These are phyloP conservation scores for Holacanthella duospinosa DNA, from an alignment of 2,888 invertebrate species.

Conservation along the genomic window DNA sequence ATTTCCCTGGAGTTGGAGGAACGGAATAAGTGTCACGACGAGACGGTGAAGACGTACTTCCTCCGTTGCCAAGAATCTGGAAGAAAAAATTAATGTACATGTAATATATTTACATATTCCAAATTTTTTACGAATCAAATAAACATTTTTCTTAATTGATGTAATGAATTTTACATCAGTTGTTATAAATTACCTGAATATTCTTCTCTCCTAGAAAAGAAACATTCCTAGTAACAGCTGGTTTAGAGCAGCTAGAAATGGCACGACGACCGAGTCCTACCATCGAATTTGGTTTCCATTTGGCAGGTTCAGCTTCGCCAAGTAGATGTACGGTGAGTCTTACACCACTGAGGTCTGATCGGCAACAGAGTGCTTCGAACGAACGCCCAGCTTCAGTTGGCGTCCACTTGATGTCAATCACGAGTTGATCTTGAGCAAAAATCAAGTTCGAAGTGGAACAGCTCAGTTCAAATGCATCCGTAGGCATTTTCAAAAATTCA, in stretches of 20 bases:
- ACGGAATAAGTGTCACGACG: neutral
- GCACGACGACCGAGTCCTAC: neutral
- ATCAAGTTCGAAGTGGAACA: slow-evolving; percentile 6
- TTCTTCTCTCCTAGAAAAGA: too few species aligned
- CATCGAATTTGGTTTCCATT: neutral
- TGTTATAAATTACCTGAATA: too few species aligned
- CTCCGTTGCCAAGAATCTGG: neutral
- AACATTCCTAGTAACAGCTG: neutral
- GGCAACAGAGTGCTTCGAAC: slow-evolving; percentile 15
- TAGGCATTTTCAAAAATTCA: slow-evolving; percentile 13
- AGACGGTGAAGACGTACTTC: neutral
- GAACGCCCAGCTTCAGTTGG: slow-evolving; percentile 13
- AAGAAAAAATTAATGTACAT: neutral
- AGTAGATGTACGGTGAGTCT: slow-evolving; percentile 15
- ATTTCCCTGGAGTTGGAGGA: neutral
- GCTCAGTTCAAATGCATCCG: slow-evolving; percentile 3
- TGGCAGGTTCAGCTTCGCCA: slow-evolving; percentile 12
- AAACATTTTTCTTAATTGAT: neutral
- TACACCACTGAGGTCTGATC: slow-evolving; percentile 9
- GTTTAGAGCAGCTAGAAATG: neutral
- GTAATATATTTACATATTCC: neutral
- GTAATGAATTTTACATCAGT: neutral
- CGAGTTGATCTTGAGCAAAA: neutral
- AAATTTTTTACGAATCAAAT: neutral
- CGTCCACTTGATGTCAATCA: slow-evolving; percentile 11